phyloP scores from a whole-genome alignment of 2,113 vertebrate species.

The Montifringilla adamsi region DNA sequence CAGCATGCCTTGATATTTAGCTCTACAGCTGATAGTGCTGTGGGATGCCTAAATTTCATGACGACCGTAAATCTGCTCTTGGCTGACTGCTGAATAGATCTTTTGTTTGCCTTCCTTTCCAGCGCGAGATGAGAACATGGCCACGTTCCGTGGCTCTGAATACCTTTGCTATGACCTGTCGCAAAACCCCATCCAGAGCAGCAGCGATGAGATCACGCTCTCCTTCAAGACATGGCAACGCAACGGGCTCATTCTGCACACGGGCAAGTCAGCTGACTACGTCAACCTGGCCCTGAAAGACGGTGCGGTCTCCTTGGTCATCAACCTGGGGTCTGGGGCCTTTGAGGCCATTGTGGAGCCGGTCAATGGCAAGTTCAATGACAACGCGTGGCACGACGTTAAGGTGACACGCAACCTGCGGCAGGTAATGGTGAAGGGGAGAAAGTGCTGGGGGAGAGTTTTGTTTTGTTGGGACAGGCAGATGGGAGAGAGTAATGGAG shows the following conservation, averaged over 20 bases:
- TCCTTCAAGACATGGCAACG: constrained; percentile 98
- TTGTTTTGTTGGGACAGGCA: not conserved
- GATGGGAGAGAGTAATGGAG: not conserved
- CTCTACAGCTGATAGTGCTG: not conserved
- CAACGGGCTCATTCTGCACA: constrained; percentile 97
- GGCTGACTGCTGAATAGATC: not conserved
- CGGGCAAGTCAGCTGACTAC: constrained; percentile 96
- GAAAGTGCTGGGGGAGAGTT: not conserved
- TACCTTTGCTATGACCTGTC: constrained; percentile 98
- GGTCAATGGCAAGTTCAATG: constrained; percentile 98
- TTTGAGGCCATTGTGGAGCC: constrained; percentile 98
- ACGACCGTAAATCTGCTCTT: not conserved
- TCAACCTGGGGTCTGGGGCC: constrained; percentile 97
- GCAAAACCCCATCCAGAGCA: constrained; percentile 97
- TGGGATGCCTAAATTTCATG: not conserved
- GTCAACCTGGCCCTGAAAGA: constrained; percentile 98
- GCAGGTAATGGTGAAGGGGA: constrained; percentile 88
- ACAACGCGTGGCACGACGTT: constrained; percentile 97
- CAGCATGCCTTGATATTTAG: not conserved
- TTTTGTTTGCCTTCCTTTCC: not conserved
- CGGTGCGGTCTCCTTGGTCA: constrained; percentile 93
- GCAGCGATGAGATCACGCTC: constrained; percentile 97
- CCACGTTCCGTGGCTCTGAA: constrained; percentile 96
- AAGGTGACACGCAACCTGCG: constrained; percentile 98
- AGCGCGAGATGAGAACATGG: constrained; percentile 95